Percentiles rank a stretch among this genome's conserved stretches.
Conservation (phyloP, 2,113 vertebrate species). For the Mionectes macconnelli region DNA sequence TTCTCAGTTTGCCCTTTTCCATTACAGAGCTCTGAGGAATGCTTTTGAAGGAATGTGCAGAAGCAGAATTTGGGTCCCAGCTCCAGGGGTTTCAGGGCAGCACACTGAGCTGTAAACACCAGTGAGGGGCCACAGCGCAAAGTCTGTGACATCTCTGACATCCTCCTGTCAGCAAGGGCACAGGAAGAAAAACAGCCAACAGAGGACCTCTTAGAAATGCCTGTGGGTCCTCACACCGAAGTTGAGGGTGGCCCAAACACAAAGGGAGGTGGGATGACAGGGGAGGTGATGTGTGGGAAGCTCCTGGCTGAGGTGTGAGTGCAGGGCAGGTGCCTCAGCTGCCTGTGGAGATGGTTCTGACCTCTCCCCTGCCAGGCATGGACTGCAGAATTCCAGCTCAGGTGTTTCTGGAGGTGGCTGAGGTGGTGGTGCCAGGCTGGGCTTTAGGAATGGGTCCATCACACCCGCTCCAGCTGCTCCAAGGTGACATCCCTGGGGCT, state of each 20-base stretch:
- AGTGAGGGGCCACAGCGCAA: neutral
- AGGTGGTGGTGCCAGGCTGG: neutral
- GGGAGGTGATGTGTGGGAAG: neutral
- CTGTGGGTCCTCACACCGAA: neutral
- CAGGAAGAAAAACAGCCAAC: neutral
- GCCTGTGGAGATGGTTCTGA: neutral
- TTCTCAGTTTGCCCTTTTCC: neutral
- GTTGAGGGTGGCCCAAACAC: neutral
- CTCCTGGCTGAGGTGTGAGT: neutral
- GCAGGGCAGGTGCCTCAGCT: neutral
- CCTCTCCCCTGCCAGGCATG: too few relatives aligned
- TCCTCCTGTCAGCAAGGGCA: neutral
- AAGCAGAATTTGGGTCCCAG: neutral
- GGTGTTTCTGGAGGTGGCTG: neutral
- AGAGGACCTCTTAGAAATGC: neutral
- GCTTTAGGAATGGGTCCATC: neutral
- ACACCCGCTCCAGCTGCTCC: neutral
- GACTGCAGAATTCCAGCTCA: too few relatives aligned
- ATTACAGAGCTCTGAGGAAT: neutral
- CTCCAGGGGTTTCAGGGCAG: neutral
- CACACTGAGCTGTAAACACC: neutral
- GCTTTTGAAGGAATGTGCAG: neutral
- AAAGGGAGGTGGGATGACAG: fast-evolving
- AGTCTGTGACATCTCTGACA: neutral
- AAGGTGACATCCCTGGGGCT: fast-evolving